Conservation (phyloP, 2,888 invertebrate species). For the Metopia argyrocephala region DNA sequence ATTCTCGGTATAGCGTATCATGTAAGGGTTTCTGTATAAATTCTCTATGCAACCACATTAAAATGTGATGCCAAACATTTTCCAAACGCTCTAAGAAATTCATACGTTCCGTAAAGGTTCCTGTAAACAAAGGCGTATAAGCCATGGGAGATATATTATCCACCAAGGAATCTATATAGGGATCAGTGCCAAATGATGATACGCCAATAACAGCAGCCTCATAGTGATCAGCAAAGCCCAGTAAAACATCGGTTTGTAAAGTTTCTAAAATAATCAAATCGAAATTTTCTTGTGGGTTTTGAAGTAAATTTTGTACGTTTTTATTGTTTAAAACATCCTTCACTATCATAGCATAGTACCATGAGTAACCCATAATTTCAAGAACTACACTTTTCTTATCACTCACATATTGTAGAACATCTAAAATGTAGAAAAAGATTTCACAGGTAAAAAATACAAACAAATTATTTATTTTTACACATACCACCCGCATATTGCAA, state of each 20-base stretch:
- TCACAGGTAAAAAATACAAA: not conserved
- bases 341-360: not conserved
- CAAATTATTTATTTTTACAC: not conserved
- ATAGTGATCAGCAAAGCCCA: constrained; percentile 71
- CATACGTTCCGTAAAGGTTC: constrained; percentile 72
- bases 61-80: constrained; percentile 69
- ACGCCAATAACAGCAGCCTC: constrained; percentile 70
- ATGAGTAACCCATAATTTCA: constrained; percentile 18
- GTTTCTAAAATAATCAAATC: constrained; percentile 76
- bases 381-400: constrained; percentile 66
- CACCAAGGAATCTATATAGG: constrained; percentile 63
- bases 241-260: constrained; percentile 73
- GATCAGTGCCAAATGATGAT: constrained; percentile 68
- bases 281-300: constrained; percentile 72
- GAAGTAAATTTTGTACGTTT: constrained; percentile 65
- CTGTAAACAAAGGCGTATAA: constrained; percentile 70
- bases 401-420: constrained; percentile 69
- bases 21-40: constrained; percentile 70
- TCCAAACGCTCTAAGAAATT: constrained; percentile 72
- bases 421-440: constrained; percentile 20
- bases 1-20: constrained; percentile 66
- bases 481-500: constrained; percentile 47
- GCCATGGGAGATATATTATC: constrained; percentile 73
- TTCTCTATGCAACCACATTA: constrained; percentile 64
- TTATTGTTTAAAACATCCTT: constrained; percentile 55